Evolutionary conservation across 2,888 invertebrate species (phyloP).

Genomic region (Podotricha telesiphe): DNA sequence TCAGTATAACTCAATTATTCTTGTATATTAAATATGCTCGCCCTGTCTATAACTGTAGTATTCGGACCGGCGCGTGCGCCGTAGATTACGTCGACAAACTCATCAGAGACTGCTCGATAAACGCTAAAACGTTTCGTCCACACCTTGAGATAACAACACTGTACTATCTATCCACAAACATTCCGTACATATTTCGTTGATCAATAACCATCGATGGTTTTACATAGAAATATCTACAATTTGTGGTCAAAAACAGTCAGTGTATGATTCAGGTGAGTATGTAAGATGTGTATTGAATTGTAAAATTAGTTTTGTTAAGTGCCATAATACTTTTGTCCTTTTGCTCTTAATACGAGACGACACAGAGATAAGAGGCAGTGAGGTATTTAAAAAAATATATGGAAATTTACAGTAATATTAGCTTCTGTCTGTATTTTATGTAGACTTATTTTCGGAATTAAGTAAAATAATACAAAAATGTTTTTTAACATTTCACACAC

Average conservation of each 20-base stretch:
- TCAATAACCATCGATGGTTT: constrained; percentile 2
- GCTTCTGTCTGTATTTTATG: not conserved
- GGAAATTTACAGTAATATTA: constrained; percentile 5
- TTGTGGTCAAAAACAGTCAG: not conserved
- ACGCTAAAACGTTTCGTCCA: constrained; percentile 63
- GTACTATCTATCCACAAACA: constrained; percentile 23
- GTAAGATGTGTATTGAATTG: not conserved
- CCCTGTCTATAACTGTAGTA: constrained; percentile 28
- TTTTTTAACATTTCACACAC: too few relatives aligned
- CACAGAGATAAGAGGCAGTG: constrained; percentile 8
- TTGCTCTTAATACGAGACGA: constrained; percentile 28
- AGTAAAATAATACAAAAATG: too few relatives aligned
- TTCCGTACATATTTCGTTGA: not conserved
- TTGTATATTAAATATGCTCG: constrained; percentile 7
- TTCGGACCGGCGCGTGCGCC: constrained; percentile 63
- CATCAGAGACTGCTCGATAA: constrained; percentile 61
- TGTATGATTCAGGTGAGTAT: not conserved
- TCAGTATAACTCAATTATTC: too few relatives aligned
- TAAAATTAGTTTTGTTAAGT: not conserved
- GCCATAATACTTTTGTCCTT: constrained; percentile 28
- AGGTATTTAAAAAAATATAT: constrained; percentile 13
- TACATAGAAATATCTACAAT: not conserved
- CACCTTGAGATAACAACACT: constrained; percentile 45
- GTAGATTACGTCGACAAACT: constrained; percentile 64
- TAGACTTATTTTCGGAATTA: not conserved